A percentile compares a stretch with the other conserved stretches of the same genome.
Conservation (phyloP, 2,888 invertebrate species). For the Microctonus aethiopoides region DNA sequence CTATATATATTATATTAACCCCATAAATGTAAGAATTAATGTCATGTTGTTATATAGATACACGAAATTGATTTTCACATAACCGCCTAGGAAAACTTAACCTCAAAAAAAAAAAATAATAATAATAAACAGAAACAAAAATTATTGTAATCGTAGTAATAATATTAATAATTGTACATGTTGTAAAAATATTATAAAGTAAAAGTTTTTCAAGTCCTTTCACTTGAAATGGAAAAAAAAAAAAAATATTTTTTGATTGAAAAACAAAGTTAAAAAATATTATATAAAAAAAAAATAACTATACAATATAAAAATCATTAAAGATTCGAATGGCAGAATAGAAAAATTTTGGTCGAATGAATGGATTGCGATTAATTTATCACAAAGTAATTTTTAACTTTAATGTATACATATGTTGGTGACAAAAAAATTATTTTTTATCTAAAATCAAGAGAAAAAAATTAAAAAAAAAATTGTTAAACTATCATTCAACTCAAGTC, state of each 20-base stretch:
- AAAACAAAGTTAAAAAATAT: conserved; percentile 11
- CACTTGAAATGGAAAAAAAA: not conserved
- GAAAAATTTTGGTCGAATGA: not conserved
- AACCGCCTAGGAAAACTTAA: conserved; percentile 17
- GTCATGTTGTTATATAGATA: conserved; percentile 36
- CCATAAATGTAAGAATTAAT: conserved; percentile 35
- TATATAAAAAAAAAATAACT: not conserved
- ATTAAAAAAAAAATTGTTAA: conserved; percentile 23
- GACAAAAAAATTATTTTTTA: not conserved
- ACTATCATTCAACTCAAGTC: conserved; percentile 53
- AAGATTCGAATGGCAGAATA: not conserved
- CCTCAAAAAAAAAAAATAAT: conserved; percentile 14
- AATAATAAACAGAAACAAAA: no score
- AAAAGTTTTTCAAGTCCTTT: not conserved
- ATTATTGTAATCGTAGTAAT: not conserved
- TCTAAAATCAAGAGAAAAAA: not conserved
- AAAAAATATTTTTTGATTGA: not conserved
- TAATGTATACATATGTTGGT: not conserved
- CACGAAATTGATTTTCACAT: conserved; percentile 34
- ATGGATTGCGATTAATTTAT: not conserved
- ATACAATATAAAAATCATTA: not conserved
- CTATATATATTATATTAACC: conserved; percentile 37
- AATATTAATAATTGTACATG: not conserved
- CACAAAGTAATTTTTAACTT: not conserved
- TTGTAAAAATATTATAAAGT: conserved; percentile 1